A percentile compares a stretch with the other conserved stretches of the same genome.
Evolutionary conservation across 1,140 invertebrate species (phyloP).

Genomic region (Ylistrum balloti): DNA sequence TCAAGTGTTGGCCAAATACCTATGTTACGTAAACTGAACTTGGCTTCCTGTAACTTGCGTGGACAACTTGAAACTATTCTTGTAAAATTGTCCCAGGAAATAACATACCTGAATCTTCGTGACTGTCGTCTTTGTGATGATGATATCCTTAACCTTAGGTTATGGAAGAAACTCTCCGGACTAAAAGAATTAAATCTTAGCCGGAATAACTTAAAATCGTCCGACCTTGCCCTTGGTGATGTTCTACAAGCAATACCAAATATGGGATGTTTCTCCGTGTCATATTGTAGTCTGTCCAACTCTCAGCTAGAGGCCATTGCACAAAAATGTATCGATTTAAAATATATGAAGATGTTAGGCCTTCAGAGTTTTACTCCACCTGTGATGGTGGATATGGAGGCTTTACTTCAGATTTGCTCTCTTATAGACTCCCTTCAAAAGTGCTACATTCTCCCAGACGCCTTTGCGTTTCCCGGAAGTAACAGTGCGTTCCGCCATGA

Average conservation of each 20-base stretch:
- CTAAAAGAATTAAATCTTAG: slow-evolving; percentile 77
- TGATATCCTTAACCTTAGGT: slow-evolving; percentile 70
- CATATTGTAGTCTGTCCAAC: slow-evolving; percentile 72
- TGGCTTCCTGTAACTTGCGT: slow-evolving; percentile 73
- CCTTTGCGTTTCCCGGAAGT: slow-evolving; percentile 77
- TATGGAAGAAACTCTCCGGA: slow-evolving; percentile 65
- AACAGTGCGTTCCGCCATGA: slow-evolving; percentile 49
- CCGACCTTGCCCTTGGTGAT: slow-evolving; percentile 49
- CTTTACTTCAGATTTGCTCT: slow-evolving; percentile 68
- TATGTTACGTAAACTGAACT: slow-evolving; percentile 69
- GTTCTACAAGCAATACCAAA: slow-evolving; percentile 67
- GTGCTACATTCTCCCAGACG: slow-evolving; percentile 74
- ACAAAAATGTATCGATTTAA: slow-evolving; percentile 63
- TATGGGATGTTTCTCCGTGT: slow-evolving; percentile 75
- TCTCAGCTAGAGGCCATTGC: slow-evolving; percentile 62
- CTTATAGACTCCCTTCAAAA: slow-evolving; percentile 74
- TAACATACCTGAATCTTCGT: slow-evolving; percentile 72
- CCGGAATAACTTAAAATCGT: slow-evolving; percentile 72
- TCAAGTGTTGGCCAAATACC: slow-evolving; percentile 62
- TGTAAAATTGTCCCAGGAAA: slow-evolving; percentile 50
- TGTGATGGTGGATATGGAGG: slow-evolving; percentile 65
- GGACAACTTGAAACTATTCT: slow-evolving; percentile 66
- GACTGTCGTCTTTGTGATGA: slow-evolving; percentile 74
- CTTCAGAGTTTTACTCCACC: slow-evolving; percentile 76
- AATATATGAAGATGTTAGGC: slow-evolving; percentile 68